Evolutionary conservation across 2,797 vertebrate genomes (phyloP), one percentile per base, ranked within the genome.

Genomic region (Tamandua tetradactyla): DNA sequence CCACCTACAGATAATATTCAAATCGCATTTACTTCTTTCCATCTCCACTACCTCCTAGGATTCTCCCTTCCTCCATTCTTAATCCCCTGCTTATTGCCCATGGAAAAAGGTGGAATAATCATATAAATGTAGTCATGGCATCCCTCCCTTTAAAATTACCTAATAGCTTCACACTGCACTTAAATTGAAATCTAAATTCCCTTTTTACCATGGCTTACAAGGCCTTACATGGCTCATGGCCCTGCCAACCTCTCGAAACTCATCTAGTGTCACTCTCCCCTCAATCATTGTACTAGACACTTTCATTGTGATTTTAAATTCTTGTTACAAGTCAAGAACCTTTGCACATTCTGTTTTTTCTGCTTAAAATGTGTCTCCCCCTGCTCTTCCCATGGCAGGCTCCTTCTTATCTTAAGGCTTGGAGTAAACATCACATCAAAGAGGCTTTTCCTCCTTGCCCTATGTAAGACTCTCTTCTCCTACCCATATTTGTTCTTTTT

Each of bases 401-500:
- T 93, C 52, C 18, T 79, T 83, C 57, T 93, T 27, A 69, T 75
- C 37, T 37, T 93, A 84, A 85, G 71, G 55, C 12, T 81, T 69
- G 64, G 55, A 25, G 40, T 75, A 85, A 80, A n/a, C 59, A 15
- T 71, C 61, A 86, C 69, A 82, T 82, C 62, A 59, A 83, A 91
- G 32, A 89, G 30, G 64, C 13, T 42, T 64, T 93, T 64, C 44
- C 85, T 91, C 52, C 47, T 32, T 91, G n/a, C 5, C 30, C 9
- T 74, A 37, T 87, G 3, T 23, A 90, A 94, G 9, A 57, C 23
- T 20, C 72, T n/a, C 40, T 44, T 92, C 40, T 89, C 35, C 20
- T 89, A 72, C 55, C 55, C 23, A 72, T 68, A 44, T 55, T 72
- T 94, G 71, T 59, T 52, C 74, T 68, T 95, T 72, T 87, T 79